Conservation (phyloP, 2,797 vertebrate species). For the Discoglossus pictus region DNA sequence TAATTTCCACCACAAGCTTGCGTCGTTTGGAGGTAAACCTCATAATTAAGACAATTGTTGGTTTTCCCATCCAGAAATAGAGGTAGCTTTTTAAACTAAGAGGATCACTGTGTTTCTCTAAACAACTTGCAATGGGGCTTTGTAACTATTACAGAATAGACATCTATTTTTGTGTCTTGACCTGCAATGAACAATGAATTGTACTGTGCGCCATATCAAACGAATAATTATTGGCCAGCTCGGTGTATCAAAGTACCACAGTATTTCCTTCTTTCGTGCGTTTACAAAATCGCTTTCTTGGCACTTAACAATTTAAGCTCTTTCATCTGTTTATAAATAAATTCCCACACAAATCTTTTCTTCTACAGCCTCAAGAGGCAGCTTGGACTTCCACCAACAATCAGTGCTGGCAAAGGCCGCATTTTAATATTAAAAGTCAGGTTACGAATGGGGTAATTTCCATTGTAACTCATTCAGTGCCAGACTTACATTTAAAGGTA, state of each 20-base stretch:
- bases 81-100: conserved; percentile 13
- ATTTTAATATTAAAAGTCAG: too few relatives aligned
- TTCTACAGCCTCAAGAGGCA: neutral
- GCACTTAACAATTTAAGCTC: conserved; percentile 5
- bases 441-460: too few relatives aligned
- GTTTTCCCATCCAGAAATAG: conserved; percentile 24
- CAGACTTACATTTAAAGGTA: too few relatives aligned
- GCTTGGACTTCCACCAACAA: neutral
- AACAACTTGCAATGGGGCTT: too few relatives aligned
- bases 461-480: too few relatives aligned
- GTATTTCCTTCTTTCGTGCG: neutral
- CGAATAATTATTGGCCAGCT: conserved; percentile 5
- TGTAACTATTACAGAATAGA: neutral
- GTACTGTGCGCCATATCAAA: neutral
- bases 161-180: neutral
- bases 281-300: conserved; percentile 7
- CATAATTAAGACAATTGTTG: conserved; percentile 3
- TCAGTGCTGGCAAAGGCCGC: neutral
- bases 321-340: conserved; percentile 33
- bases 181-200: neutral
- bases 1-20: too few relatives aligned
- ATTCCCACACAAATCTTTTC: conserved; percentile 16
- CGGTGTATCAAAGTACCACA: neutral
- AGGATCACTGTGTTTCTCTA: conserved; percentile 3
- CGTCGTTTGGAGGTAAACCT: neutral